Base-by-base conservation (phyloP, 2,113 vertebrate genomes). In the Anhinga anhinga region DNA sequence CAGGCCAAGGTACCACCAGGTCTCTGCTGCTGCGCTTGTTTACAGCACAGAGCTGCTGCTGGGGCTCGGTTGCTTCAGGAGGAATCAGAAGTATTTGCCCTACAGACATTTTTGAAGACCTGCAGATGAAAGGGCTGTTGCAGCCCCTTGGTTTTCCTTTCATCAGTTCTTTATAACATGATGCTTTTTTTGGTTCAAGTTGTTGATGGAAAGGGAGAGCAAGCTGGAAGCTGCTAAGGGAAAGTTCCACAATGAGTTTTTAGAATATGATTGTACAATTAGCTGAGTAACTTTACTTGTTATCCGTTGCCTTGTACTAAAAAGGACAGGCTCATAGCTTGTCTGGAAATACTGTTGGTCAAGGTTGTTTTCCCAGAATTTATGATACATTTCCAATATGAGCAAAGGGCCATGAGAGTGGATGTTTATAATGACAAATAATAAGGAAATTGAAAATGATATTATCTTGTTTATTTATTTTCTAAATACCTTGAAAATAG, bases 81-180 rank as follows among this genome's bases (percentile, higher is more conserved):
- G 65, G 83, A 73, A 40, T 25, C 61, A 40, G 95, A 78, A 69
- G 34, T 88, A 73, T 67, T 92, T 66, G 45, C 38, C 86, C 88
- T 86, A 38, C 38, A 59, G 95, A 10, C 80, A 34, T 79, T 61
- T 74, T 97, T 73, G 59, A 66, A 97, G 92, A 79, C 76, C 90
- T 93, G 72, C 44, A 86, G 88, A 80, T 88, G 88, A 94, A 94
- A 95, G 83, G 63, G 87, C 56, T 6, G 23, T 84, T 62, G 9
- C 56, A 84, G 49, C 70, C 81, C 63, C 82, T 91, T 20, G 13
- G 49, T 92, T 96, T 96, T 95, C 94, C 93, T 97, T 96, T 97
- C 89, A 95, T 93, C 96, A 91, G 18, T 25, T 34, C 45, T 59
- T 55, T 12, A 50, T 21, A 59, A 15, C 8, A 6, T 5, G 34